A percentile compares a stretch with the other conserved stretches of the same genome.
These are phyloP conservation scores for Chalcis sispes DNA, from an alignment of 2,888 invertebrate species.

Conservation along the genomic window DNA sequence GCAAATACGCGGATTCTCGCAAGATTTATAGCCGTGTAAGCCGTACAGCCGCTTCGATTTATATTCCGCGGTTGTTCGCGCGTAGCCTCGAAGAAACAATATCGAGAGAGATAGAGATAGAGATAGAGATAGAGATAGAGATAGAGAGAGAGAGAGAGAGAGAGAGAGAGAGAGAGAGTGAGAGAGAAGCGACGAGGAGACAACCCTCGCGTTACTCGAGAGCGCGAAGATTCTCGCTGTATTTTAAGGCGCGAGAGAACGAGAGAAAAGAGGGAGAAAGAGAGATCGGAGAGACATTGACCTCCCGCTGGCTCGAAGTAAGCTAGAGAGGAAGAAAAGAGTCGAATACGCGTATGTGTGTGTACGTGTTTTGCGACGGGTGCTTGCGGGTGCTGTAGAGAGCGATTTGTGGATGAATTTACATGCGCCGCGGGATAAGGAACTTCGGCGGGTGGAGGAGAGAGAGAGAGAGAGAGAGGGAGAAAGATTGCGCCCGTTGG, in stretches of 20 bases:
- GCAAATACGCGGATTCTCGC: conserved; percentile 67
- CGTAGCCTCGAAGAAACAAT: not conserved
- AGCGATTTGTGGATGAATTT: conserved; percentile 53
- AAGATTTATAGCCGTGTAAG: conserved; percentile 60
- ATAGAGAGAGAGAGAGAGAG: conserved; percentile 31
- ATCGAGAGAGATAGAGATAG: not conserved
- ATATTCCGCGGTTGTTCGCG: conserved; percentile 34
- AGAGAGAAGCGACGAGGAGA: conserved; percentile 11
- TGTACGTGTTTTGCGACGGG: not conserved
- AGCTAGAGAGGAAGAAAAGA: conserved; percentile 27
- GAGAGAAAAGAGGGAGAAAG: conserved; percentile 6
- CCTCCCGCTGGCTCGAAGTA: conserved; percentile 49
- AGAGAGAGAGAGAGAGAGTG: conserved; percentile 15
- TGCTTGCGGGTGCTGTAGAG: conserved; percentile 32
- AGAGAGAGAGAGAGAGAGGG: not conserved
- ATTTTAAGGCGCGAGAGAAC: conserved; percentile 48
- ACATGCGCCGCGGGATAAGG: conserved; percentile 47
- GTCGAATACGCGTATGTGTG: conserved; percentile 13
- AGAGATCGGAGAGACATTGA: conserved; percentile 53
- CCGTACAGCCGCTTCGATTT: conserved; percentile 42
- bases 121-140: conserved; percentile 21
- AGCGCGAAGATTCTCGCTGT: too few relatives aligned
- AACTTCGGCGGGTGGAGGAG: not conserved
- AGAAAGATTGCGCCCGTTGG: not conserved
- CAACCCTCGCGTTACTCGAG: conserved; percentile 19